phyloP scores from a whole-genome alignment of 2,113 vertebrate genomes.

The Agapornis roseicollis region DNA sequence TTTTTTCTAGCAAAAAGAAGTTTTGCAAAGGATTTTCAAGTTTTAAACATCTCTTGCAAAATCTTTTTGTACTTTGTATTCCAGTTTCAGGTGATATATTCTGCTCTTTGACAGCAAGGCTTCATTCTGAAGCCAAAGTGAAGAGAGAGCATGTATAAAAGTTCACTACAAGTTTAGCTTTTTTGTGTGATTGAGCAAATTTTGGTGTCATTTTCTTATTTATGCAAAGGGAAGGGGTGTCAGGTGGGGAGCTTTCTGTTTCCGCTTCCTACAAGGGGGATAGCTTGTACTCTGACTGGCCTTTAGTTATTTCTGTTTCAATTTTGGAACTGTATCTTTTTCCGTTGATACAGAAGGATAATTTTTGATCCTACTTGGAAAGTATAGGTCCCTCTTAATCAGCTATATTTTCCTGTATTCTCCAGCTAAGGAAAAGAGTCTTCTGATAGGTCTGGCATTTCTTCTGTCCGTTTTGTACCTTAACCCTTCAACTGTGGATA shows the following conservation, averaged over 20 bases:
- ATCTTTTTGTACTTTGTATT: neutral
- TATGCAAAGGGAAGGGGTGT: rapidly evolving
- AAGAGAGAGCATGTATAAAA: neutral
- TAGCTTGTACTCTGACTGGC: neutral
- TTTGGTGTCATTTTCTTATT: neutral
- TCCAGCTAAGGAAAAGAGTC: neutral
- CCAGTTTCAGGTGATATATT: neutral
- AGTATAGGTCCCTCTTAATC: neutral
- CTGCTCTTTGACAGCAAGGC: neutral
- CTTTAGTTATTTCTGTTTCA: neutral
- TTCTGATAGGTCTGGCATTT: neutral
- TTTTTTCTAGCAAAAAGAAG: neutral
- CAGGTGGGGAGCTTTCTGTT: neutral
- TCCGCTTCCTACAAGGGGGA: neutral
- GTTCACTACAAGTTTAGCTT: neutral
- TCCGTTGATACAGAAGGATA: neutral
- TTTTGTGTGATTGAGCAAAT: neutral
- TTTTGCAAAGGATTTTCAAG: neutral
- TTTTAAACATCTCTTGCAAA: neutral
- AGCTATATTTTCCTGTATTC: neutral
- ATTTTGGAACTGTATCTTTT: neutral
- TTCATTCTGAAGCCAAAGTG: neutral
- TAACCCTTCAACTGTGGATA: neutral
- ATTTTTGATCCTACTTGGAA: neutral
- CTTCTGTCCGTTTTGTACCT: neutral